These are phyloP conservation scores for Tribolium castaneum DNA, from an alignment of 1,140 invertebrate genomes.

Conservation along the genomic window DNA sequence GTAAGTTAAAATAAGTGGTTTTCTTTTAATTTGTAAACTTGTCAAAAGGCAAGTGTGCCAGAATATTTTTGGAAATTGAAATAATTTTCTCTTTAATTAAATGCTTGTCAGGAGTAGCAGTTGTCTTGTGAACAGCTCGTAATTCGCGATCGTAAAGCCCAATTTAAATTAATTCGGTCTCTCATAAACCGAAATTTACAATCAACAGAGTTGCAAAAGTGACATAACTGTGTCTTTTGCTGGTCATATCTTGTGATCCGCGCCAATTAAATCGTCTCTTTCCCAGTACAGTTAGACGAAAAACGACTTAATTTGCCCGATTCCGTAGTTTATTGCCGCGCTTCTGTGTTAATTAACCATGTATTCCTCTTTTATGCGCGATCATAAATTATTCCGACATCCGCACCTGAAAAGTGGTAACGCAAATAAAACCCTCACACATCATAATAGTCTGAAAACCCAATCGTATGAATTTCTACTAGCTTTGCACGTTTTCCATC, in stretches of 20 bases:
- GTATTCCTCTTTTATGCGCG: not conserved
- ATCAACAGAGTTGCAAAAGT: not conserved
- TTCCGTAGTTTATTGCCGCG: conserved; percentile 1
- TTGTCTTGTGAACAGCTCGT: conserved; percentile 9
- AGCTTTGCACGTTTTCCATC: not conserved
- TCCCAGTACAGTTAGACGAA: not conserved
- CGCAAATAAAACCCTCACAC: not conserved
- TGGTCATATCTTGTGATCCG: not conserved
- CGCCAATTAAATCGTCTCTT: not conserved
- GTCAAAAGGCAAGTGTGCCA: too few species aligned
- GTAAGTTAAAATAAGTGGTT: too few species aligned
- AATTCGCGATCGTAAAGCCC: not conserved
- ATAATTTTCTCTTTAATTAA: not conserved
- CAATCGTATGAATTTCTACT: conserved; percentile 10
- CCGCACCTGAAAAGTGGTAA: conserved; percentile 12
- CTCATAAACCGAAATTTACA: conserved; percentile 7
- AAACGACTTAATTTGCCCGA: not conserved
- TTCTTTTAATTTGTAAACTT: too few species aligned
- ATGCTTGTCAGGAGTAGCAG: not conserved
- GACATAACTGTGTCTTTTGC: not conserved
- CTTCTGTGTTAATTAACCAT: conserved; percentile 10
- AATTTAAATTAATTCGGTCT: not conserved
- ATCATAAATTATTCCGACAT: conserved; percentile 6
- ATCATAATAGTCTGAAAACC: not conserved
- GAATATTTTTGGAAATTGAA: too few species aligned